Percentiles rank a stretch among this genome's conserved stretches.
Conservation (phyloP, 2,797 vertebrate genomes). For the Scomberomorus guttatus region DNA sequence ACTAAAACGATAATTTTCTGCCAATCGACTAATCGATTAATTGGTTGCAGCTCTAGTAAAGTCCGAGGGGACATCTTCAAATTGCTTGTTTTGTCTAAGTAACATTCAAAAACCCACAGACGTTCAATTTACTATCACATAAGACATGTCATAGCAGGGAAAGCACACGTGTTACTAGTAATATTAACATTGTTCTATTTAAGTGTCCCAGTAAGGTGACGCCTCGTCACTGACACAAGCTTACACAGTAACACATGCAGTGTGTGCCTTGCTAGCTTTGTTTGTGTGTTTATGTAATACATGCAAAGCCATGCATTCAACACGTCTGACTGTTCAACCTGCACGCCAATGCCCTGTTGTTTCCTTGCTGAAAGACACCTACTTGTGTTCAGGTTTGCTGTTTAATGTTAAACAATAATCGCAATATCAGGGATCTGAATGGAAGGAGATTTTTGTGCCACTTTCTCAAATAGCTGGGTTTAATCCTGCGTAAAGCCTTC, state of each 20-base stretch:
- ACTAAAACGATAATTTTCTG: too few relatives aligned
- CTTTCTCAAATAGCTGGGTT: conserved; percentile 32
- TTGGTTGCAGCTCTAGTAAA: not conserved
- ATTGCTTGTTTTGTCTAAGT: not conserved
- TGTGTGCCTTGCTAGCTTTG: not conserved
- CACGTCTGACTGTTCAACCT: not conserved
- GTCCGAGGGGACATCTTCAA: not conserved
- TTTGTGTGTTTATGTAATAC: not conserved
- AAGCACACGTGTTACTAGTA: not conserved
- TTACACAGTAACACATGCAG: too few relatives aligned
- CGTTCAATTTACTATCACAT: not conserved
- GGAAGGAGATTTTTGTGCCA: not conserved
- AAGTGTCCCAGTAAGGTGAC: not conserved
- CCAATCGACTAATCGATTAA: too few relatives aligned
- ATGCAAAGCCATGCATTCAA: not conserved
- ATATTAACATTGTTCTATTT: not conserved
- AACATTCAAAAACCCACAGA: not conserved
- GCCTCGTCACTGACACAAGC: too few relatives aligned
- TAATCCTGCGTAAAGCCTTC: conserved; percentile 47
- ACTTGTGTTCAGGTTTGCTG: not conserved
- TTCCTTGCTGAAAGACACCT: not conserved
- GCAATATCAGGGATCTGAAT: conserved; percentile 1
- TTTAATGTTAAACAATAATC: not conserved
- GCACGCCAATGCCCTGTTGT: not conserved
- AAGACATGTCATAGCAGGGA: not conserved